Conservation (phyloP, 2,797 vertebrate genomes). For the Sternarchorhynchus goeldii region DNA sequence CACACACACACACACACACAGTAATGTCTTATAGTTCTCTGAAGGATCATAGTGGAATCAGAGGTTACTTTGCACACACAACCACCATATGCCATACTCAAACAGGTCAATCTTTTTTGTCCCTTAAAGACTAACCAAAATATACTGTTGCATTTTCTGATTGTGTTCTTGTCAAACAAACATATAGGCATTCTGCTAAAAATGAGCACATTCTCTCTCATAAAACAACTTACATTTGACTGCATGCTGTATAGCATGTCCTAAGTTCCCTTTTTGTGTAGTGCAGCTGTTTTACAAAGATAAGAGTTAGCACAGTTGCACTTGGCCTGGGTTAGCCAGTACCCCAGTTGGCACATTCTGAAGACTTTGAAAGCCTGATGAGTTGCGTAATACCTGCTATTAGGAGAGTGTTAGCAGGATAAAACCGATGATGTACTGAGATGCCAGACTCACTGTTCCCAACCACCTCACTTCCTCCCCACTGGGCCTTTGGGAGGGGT, state of each 20-base stretch:
- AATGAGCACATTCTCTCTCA: not conserved
- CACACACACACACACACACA: not conserved
- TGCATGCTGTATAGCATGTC: not conserved
- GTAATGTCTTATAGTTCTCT: not conserved
- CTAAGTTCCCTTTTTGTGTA: not conserved
- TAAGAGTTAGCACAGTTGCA: not conserved
- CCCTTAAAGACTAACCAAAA: not conserved
- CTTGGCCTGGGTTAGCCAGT: not conserved
- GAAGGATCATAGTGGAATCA: not conserved
- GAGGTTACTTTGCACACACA: constrained; percentile 1
- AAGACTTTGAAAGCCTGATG: not conserved
- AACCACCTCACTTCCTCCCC: not conserved
- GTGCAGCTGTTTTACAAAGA: constrained; percentile 1
- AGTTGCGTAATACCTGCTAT: constrained; percentile 21
- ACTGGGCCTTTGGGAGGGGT: not conserved
- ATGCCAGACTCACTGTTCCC: not conserved
- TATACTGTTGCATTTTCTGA: not conserved
- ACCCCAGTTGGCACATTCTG: not conserved
- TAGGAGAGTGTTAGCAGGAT: constrained; percentile 18
- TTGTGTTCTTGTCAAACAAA: not conserved
- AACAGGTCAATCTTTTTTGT: not conserved
- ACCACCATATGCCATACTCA: too few species aligned
- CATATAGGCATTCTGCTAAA: not conserved
- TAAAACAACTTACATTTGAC: not conserved
- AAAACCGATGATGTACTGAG: constrained; percentile 3